These are phyloP conservation scores for Tonatia bakeri DNA, from an alignment of 2,113 vertebrate species.

Conservation along the genomic window DNA sequence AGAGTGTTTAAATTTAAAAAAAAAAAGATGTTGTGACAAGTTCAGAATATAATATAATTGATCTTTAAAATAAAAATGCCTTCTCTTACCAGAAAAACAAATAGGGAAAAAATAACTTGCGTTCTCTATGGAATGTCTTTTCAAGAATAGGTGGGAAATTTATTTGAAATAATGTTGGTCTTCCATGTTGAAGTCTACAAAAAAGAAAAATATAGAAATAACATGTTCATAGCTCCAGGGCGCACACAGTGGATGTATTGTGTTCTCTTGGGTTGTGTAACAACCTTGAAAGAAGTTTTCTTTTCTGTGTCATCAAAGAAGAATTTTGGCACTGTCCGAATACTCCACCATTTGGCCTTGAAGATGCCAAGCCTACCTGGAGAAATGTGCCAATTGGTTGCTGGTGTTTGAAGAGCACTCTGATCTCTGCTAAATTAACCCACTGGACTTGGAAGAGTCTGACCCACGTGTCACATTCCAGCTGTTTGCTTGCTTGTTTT, in stretches of 20 bases:
- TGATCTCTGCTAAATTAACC: constrained; percentile 3
- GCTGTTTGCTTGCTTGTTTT: constrained; percentile 39
- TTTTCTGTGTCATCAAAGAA: constrained; percentile 49
- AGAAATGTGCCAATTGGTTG: neutral
- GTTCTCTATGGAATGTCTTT: neutral
- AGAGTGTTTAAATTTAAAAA: neutral
- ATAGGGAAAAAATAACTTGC: neutral
- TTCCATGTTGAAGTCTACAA: constrained; percentile 1
- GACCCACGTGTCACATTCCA: constrained; percentile 40
- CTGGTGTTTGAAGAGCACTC: constrained; percentile 39
- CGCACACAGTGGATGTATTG: neutral
- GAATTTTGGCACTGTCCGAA: constrained; percentile 1
- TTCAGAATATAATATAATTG: constrained; percentile 20
- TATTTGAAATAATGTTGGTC: neutral
- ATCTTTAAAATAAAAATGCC: constrained; percentile 13
- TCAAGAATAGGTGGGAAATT: neutral
- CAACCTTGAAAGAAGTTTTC: constrained; percentile 45
- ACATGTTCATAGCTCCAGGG: neutral
- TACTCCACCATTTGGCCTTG: neutral
- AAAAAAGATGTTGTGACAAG: neutral
- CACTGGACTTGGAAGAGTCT: neutral
- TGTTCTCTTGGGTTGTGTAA: constrained; percentile 2
- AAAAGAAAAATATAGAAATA: constrained; percentile 46
- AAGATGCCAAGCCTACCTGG: neutral
- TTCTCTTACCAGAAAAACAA: neutral